phyloP scores from a whole-genome alignment of 2,113 vertebrate genomes.

The Coptodon bakossiorum region DNA sequence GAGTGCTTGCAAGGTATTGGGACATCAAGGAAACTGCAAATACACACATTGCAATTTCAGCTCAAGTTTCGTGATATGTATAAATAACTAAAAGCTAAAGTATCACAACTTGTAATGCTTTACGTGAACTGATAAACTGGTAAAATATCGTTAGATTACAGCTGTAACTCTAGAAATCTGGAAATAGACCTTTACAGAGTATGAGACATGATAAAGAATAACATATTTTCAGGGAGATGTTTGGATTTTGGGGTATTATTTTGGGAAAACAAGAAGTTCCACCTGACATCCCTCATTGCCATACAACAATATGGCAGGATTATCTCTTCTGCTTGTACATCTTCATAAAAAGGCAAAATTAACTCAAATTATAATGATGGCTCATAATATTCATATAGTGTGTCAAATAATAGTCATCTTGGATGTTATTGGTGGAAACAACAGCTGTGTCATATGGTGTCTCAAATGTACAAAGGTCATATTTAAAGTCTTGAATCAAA shows the following conservation, averaged over 20 bases:
- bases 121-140: background rate
- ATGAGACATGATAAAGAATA: background rate
- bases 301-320: background rate
- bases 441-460: background rate
- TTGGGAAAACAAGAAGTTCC: background rate
- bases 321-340: background rate
- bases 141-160: background rate
- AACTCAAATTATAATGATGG: background rate
- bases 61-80: background rate
- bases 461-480: background rate
- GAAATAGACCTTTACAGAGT: background rate
- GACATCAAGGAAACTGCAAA: background rate
- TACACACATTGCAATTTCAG: background rate
- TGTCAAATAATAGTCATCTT: background rate
- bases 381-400: background rate
- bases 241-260: background rate
- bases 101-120: background rate
- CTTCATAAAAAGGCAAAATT: background rate
- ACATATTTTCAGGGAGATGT: background rate
- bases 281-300: background rate
- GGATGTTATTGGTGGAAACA: background rate
- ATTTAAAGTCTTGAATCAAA: background rate
- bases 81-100: background rate
- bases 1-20: background rate
- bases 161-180: background rate